Percentiles rank a stretch among this genome's conserved stretches.
Conservation (phyloP, 1,140 invertebrate species). For the Aphidius gifuensis region DNA sequence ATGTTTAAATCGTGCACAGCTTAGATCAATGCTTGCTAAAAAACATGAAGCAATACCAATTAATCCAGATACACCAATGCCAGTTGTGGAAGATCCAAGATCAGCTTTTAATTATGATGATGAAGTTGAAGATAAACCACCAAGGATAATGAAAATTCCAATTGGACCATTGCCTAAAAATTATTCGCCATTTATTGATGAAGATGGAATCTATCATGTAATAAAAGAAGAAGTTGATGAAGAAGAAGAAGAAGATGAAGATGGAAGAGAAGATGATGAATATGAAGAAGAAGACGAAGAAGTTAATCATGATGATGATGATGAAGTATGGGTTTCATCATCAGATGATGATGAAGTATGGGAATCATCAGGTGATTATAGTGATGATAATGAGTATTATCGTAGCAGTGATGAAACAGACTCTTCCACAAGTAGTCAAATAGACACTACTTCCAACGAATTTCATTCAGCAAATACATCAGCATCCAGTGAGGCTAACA, state of each 20-base stretch:
- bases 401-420: too few species aligned
- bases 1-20: background rate
- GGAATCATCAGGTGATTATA: too few species aligned
- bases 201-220: background rate
- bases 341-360: too few species aligned
- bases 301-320: too few species aligned
- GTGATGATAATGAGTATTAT: too few species aligned
- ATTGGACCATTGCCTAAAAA: background rate
- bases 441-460: too few species aligned
- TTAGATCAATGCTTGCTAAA: conserved; percentile 13
- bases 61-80: conserved; percentile 6
- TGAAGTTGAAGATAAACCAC: conserved; percentile 2
- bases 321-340: too few species aligned
- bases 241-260: conserved; percentile 3
- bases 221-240: background rate
- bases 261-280: background rate
- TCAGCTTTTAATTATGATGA: background rate
- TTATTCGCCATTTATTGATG: background rate
- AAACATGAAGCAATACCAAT: conserved; percentile 6
- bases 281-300: conserved; percentile 11
- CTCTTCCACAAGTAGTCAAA: too few species aligned
- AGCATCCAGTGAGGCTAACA: too few species aligned
- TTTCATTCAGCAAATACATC: too few species aligned
- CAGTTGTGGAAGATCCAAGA: conserved; percentile 18
- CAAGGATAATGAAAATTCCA: background rate